phyloP scores from a whole-genome alignment of 1,140 invertebrate genomes.

The Ceratoteleas bidentatus region DNA sequence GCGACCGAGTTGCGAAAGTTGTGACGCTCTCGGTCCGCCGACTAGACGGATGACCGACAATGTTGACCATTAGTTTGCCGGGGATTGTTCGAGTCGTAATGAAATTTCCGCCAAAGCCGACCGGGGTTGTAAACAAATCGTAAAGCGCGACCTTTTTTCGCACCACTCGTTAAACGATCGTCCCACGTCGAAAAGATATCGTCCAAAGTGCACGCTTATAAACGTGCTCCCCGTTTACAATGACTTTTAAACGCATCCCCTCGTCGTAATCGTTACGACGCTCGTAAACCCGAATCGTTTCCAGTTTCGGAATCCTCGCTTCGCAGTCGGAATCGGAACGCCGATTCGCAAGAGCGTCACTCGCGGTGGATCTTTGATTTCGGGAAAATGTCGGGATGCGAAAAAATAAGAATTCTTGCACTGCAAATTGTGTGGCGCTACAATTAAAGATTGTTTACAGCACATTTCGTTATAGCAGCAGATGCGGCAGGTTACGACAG shows the following conservation, averaged over 20 bases:
- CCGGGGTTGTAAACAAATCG: conserved; percentile 76
- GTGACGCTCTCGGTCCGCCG: neutral
- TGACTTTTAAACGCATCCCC: conserved; percentile 72
- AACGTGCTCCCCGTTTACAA: conserved; percentile 71
- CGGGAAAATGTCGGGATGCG: neutral
- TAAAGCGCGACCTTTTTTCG: conserved; percentile 69
- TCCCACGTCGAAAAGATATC: conserved; percentile 67
- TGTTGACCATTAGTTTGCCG: conserved; percentile 12
- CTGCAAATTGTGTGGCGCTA: too few relatives aligned
- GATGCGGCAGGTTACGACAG: too few relatives aligned
- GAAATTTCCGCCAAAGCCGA: conserved; percentile 37
- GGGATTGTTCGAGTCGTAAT: conserved; percentile 39
- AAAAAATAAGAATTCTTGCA: neutral
- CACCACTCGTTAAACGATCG: conserved; percentile 69
- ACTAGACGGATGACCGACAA: conserved; percentile 10
- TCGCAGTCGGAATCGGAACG: conserved; percentile 34
- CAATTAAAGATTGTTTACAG: too few relatives aligned
- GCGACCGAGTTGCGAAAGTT: too few relatives aligned
- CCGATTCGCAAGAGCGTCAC: conserved; percentile 40
- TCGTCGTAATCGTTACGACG: conserved; percentile 71
- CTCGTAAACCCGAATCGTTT: conserved; percentile 73
- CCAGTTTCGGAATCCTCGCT: conserved; percentile 68
- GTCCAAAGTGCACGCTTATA: conserved; percentile 68
- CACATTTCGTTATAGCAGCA: too few relatives aligned
- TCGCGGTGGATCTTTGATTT: conserved; percentile 40